phyloP scores from a whole-genome alignment of 2,888 invertebrate genomes.

The Limnephilus rhombicus region DNA sequence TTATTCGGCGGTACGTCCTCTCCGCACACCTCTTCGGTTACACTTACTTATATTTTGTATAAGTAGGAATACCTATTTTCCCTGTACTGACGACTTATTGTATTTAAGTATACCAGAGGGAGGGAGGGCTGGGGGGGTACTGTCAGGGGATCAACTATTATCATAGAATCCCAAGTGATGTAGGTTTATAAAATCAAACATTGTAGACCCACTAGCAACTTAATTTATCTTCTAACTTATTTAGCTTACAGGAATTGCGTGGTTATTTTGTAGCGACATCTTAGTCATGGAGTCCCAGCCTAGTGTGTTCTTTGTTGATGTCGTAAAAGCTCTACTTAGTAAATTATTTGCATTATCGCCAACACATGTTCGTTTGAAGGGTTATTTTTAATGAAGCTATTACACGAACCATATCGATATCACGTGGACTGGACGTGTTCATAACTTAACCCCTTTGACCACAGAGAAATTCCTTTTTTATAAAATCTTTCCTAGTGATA shows the following conservation, averaged over 20 bases:
- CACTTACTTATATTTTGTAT: no score
- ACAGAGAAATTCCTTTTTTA: not conserved
- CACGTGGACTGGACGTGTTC: constrained; percentile 29
- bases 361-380: constrained; percentile 44
- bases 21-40: no score
- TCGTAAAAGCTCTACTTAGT: not conserved
- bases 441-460: not conserved
- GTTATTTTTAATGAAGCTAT: constrained; percentile 55
- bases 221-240: not conserved
- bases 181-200: not conserved
- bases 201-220: not conserved
- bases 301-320: not conserved
- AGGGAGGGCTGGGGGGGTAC: no score
- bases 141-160: no score
- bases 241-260: not conserved
- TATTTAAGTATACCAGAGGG: no score
- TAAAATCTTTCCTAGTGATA: not conserved
- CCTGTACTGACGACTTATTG: no score
- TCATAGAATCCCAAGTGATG: not conserved
- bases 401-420: constrained; percentile 38
- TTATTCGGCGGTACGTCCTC: no score
- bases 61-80: no score
- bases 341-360: constrained; percentile 33
- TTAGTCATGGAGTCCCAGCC: not conserved
- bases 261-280: not conserved